Evolutionary conservation across 2,797 vertebrate species (phyloP).

Genomic region (Pelochelys cantorii): DNA sequence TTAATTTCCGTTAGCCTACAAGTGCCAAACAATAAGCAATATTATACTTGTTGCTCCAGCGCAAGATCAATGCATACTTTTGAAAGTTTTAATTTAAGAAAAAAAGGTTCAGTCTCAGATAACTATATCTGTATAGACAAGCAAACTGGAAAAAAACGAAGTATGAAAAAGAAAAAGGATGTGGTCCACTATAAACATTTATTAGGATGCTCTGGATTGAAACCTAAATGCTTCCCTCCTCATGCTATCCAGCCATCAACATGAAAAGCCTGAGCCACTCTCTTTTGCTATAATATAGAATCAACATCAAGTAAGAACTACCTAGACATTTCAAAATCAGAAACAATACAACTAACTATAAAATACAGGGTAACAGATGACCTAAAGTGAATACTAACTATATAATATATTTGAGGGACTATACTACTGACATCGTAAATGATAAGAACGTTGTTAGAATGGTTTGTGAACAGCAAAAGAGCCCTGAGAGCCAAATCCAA

Average conservation of each 20-base stretch:
- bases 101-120: conserved; percentile 13
- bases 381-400: conserved; percentile 20
- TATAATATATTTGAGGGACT: conserved; percentile 24
- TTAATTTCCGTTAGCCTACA: neutral
- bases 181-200: conserved; percentile 40
- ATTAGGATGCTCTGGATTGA: conserved; percentile 31
- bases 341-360: neutral
- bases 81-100: conserved; percentile 22
- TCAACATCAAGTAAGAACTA: neutral
- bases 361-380: conserved; percentile 9
- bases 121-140: neutral
- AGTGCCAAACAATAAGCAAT: neutral
- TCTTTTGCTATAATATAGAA: conserved; percentile 9
- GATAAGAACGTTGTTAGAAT: conserved; percentile 21
- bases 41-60: neutral
- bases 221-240: conserved; percentile 21
- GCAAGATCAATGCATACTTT: neutral
- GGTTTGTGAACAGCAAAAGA: conserved; percentile 46
- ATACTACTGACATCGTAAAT: conserved; percentile 44
- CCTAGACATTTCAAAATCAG: neutral
- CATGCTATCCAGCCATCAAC: neutral
- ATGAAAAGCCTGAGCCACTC: neutral
- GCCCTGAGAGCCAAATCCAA: conserved; percentile 46
- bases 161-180: conserved; percentile 18
- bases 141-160: neutral